Evolutionary conservation across 2,113 vertebrate species (phyloP), one percentile per base, ranked within the genome.

Genomic region (Sylvia atricapilla): DNA sequence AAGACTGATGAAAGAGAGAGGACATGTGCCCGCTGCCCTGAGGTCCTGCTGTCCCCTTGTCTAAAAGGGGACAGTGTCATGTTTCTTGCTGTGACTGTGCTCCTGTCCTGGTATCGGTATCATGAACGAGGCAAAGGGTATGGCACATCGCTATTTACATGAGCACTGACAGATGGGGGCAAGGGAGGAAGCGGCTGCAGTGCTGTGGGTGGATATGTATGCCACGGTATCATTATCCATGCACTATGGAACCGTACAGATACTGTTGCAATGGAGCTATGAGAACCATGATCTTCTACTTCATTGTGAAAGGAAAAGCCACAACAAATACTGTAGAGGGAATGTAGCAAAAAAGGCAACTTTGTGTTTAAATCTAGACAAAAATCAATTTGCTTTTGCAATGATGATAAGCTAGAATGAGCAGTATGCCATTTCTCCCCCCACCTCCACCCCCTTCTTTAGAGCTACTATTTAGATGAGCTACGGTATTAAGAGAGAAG

Each of bases 401-500:
- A 43, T n/a, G 75, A 86, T 60, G 82, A 73, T 60, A 93, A 92
- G 66, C 62, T 62, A 87, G 86, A 89, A 91, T 81, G 39, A 76
- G 33, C 28, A 49, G 66, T 75, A 68, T 92, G 77, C 66, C 90
- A 70, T 93, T 77, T 31, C 58, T 35, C 3, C 15, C 37, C 31
- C 31, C 9, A 30, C 14, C 20, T 13, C 33, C 11, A 21, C 9
- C 9, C 44, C n/a, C 15, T 46, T 78, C 66, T 73, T 83, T 67
- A 92, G 19, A 80, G 66, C n/a, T 81, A 52, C 39, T 66, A 35
- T 28, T 91, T 63, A 77, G 83, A 84, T 94, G 87, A 90, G 79
- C 73, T 94, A 82, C 6, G 1, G 59, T 75, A 37, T 39, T 96
- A 81, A 95, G 93, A 95, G 68, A 97, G 89, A 96, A 97, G 96